Conservation (phyloP, 2,797 vertebrate genomes). For the Silurus aristotelis region DNA sequence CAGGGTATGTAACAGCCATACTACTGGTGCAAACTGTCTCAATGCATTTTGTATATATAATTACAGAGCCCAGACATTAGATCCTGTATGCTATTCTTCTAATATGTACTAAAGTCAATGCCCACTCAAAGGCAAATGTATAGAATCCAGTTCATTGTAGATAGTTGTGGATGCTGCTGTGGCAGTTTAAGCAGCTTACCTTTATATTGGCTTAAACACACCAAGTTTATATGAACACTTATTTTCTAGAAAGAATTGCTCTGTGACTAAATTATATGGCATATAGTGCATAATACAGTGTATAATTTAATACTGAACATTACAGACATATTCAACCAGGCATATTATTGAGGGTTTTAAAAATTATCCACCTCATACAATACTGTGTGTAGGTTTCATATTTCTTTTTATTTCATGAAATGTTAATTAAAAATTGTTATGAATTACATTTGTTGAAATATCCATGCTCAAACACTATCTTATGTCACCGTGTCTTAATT, state of each 20-base stretch:
- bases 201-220: neutral
- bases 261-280: neutral
- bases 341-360: neutral
- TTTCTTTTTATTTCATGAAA: constrained; percentile 77
- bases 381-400: constrained; percentile 56
- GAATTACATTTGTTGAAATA: constrained; percentile 41
- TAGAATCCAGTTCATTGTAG: neutral
- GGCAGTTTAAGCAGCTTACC: neutral
- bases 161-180: neutral
- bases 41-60: neutral
- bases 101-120: neutral
- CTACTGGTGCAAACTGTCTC: neutral
- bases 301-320: neutral
- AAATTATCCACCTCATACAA: constrained; percentile 50
- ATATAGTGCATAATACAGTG: neutral
- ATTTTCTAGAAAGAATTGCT: neutral
- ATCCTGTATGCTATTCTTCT: neutral
- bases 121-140: neutral
- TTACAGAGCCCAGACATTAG: neutral
- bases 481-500: constrained; percentile 25
- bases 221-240: neutral
- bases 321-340: neutral
- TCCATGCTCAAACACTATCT: constrained; percentile 25
- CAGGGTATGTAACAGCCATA: neutral
- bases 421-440: constrained; percentile 67